Base-by-base conservation (phyloP, 2,113 vertebrate species). In the Eulemur macaco region DNA sequence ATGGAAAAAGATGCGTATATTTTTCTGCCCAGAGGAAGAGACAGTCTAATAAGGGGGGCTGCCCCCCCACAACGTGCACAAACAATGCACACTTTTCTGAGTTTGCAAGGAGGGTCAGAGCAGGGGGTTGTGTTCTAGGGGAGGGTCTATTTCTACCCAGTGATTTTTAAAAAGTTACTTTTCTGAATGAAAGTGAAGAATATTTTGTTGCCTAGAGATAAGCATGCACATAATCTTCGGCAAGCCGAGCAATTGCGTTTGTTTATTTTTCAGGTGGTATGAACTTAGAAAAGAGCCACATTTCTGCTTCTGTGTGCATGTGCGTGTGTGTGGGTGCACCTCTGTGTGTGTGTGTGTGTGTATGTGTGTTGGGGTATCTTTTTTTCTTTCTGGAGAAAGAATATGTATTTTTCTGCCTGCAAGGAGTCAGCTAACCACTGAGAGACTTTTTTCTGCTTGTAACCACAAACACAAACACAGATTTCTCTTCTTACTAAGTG, bases 151-250 rank as follows among this genome's bases (percentile, higher is more conserved):
- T 60, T 91, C 77, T 86, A 58, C n/a, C 23, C 34, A 27, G 15
- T 54, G 66, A 91, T 34, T 88, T 96, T 68, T 81, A 1, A 84
- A 89, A 89, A 84, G 80, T 76, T 37, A 63, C 29, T 87, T 92
- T 94, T 85, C 86, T 81, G n/a, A 88, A 71, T 68, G 71, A 86
- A 82, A 94, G 91, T 8, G 54, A 18, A 68, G 37, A 31, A 11
- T 39, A 34, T 29, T 29, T 56, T 34, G 54, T 91, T 56, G 82
- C 71, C 29, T 7, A 1, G 29, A 93, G 68, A 94, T 64, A 29
- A 96, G 34, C 88, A 47, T 18, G 42, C 15, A 27, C 47, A 39
- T 8, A 29, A 66, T 87, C 71, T 84, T 63, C 81, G 78, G 54
- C 14, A 12, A 39, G 39, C 20, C 1, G 4, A 68, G 71, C 52